Evolutionary conservation across 1,140 invertebrate species (phyloP), one percentile per base, ranked within the genome.

Genomic region (Parapsyche elsis): DNA sequence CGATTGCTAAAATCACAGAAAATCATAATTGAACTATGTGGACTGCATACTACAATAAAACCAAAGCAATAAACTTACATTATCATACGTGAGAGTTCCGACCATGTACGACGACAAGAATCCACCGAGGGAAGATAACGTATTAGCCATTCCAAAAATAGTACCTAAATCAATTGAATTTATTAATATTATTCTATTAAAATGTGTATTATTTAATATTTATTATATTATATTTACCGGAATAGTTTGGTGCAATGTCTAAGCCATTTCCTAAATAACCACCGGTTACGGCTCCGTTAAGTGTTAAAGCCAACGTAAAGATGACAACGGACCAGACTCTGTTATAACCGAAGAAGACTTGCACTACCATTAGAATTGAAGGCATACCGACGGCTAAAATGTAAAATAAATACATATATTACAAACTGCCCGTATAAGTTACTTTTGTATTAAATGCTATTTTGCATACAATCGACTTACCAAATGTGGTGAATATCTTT

Each of bases 81-180:
- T 91, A 5, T 94, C 86, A 38, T 93, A 91, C 0, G 96, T 97
- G 12, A 98, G 89, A 24, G 91, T 88, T 21, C 95, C 95, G n/a
- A 97, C 95, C 88, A 97, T 93, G 84, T 91, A 91, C 0, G 95
- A 94, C 44, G 95, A 96, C 0, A 97, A 84, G 86, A 94, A 97
- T 21, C 96, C 96, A 19, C 96, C 95, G 61, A 97, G 88, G 0
- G 96, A 97, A 0, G 95, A 96, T 73, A 97, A 86, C 0, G 95
- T 97, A 85, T 98, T 98, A 5, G 95, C 95, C 85, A 98, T 91
- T 9, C 96, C 96, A 88, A 97, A 97, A 76, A 98, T 94, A 0
- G 94, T 96, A 76, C 88, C 88, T 89, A n/a, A n/a, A n/a, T n/a
- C n/a, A n/a, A n/a, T n/a, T n/a, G n/a, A n/a, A n/a, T n/a, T n/a